A percentile compares a stretch with the other conserved stretches of the same genome.
phyloP scores from a whole-genome alignment of 2,888 invertebrate genomes.

The Mamestra brassicae region DNA sequence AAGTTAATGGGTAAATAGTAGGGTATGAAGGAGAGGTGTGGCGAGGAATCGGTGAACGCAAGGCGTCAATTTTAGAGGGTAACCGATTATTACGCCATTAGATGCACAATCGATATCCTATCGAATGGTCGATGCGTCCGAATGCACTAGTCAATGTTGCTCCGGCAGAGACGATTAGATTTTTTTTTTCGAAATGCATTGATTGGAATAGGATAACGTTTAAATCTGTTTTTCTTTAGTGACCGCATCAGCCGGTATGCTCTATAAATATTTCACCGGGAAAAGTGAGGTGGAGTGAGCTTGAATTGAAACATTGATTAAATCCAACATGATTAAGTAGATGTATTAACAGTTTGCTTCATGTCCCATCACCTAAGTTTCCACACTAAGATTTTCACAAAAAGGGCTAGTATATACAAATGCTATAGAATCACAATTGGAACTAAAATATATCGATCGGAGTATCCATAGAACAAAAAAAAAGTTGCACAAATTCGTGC shows the following conservation, averaged over 20 bases:
- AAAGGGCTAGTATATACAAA: not conserved
- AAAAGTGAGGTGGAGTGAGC: too few relatives aligned
- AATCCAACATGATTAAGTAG: too few relatives aligned
- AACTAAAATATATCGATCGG: not conserved
- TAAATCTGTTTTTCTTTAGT: not conserved
- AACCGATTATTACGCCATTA: slow-evolving; percentile 89
- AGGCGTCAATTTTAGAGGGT: slow-evolving; percentile 88
- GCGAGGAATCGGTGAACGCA: slow-evolving; percentile 77
- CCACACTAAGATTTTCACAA: too few relatives aligned
- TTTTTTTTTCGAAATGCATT: not conserved
- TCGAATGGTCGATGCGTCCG: slow-evolving; percentile 74
- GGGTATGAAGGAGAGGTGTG: slow-evolving; percentile 78
- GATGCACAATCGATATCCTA: slow-evolving; percentile 87
- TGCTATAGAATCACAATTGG: not conserved
- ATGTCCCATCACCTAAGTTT: too few relatives aligned
- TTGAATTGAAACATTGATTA: too few relatives aligned
- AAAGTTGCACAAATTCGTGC: not conserved
- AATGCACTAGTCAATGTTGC: slow-evolving; percentile 36
- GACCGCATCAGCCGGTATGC: not conserved
- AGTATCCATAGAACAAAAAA: not conserved
- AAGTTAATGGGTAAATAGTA: slow-evolving; percentile 90
- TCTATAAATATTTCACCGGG: not conserved
- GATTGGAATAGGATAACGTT: not conserved
- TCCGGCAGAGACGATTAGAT: not conserved
- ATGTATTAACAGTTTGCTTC: too few relatives aligned